phyloP scores from a whole-genome alignment of 2,888 invertebrate species.

The Cabera pusaria region DNA sequence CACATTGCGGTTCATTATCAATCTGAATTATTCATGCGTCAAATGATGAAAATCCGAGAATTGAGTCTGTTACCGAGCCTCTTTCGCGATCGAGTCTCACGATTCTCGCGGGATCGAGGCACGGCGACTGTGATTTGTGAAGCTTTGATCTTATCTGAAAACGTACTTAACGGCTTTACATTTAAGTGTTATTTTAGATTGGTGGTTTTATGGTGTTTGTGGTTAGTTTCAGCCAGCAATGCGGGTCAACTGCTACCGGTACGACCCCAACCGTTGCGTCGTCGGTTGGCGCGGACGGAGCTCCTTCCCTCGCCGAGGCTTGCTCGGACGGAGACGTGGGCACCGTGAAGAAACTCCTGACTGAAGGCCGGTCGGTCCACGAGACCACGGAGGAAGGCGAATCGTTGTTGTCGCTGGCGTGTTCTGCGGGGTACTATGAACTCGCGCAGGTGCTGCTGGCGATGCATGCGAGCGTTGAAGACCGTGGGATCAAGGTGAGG shows the following conservation, averaged over 20 bases:
- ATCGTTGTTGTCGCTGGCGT: slow-evolving; percentile 96
- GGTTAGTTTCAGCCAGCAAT: slow-evolving; percentile 62
- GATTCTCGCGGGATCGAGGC: slow-evolving; percentile 65
- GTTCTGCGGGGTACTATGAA: slow-evolving; percentile 98
- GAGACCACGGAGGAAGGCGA: slow-evolving; percentile 99
- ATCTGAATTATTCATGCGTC: slow-evolving; percentile 15
- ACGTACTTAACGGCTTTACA: too few relatives aligned
- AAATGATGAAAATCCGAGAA: slow-evolving; percentile 85
- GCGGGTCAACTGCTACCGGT: slow-evolving; percentile 70
- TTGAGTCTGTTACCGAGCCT: slow-evolving; percentile 65
- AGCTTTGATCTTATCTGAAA: slow-evolving; percentile 83
- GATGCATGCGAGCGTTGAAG: slow-evolving; percentile 99
- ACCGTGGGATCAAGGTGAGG: slow-evolving; percentile 93
- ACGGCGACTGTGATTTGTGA: slow-evolving; percentile 64
- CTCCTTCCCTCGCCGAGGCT: slow-evolving; percentile 93
- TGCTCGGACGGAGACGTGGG: slow-evolving; percentile 97
- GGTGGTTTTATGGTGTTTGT: neutral
- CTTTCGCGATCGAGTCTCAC: slow-evolving; percentile 55
- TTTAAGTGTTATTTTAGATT: too few relatives aligned
- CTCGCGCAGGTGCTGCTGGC: slow-evolving; percentile 97
- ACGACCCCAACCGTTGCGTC: slow-evolving; percentile 77
- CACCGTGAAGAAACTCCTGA: slow-evolving; percentile 94
- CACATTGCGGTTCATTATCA: slow-evolving; percentile 11
- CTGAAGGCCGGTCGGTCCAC: slow-evolving; percentile 96
- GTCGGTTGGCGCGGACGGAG: slow-evolving; percentile 76